phyloP scores from a whole-genome alignment of 2,113 vertebrate genomes.

The Circaetus gallicus region DNA sequence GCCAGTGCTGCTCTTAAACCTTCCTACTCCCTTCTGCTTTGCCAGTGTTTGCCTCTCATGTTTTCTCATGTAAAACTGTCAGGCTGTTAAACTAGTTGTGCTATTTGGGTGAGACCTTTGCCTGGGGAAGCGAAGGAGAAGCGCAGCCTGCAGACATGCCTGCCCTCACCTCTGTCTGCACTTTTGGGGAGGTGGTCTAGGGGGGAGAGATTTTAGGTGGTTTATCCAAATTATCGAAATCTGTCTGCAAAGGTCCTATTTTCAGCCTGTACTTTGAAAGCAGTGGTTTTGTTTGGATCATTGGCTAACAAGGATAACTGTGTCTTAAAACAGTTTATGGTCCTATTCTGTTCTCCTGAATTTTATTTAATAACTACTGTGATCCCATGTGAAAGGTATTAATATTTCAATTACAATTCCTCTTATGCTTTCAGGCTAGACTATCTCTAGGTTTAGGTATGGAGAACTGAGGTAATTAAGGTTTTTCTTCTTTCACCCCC shows the following conservation, averaged over 20 bases:
- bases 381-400: neutral
- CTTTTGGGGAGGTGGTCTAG: neutral
- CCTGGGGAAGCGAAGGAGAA: neutral
- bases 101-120: neutral
- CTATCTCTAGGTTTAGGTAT: neutral
- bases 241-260: neutral
- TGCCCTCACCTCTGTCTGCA: neutral
- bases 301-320: neutral
- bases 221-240: neutral
- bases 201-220: neutral
- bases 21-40: neutral
- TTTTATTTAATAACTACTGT: neutral
- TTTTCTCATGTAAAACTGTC: neutral
- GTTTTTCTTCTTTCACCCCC: neutral
- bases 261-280: neutral
- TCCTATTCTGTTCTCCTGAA: neutral
- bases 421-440: neutral
- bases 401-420: neutral
- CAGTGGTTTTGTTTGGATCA: neutral
- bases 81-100: neutral
- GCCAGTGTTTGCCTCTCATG: neutral
- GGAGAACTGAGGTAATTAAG: neutral
- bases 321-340: neutral
- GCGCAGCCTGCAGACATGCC: neutral
- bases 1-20: neutral